A percentile compares a stretch with the other conserved stretches of the same genome.
Conservation (phyloP, 2,797 vertebrate genomes). For the Lagocephalus sceleratus region DNA sequence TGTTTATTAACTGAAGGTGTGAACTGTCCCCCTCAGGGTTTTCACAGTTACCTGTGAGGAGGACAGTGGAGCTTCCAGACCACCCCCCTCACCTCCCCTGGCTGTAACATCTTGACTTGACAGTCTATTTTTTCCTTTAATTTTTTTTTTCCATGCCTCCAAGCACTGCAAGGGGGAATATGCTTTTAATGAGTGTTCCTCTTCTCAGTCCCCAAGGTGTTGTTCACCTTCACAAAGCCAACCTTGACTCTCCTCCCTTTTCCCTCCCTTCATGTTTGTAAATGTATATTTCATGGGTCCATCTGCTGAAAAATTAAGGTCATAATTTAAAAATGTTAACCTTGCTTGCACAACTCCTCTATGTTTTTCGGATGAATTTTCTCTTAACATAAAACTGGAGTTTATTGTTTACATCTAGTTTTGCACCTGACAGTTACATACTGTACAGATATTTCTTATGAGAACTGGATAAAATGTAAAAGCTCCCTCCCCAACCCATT, state of each 20-base stretch:
- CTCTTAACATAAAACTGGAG: too few relatives aligned
- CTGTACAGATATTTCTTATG: too few relatives aligned
- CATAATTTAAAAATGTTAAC: too few relatives aligned
- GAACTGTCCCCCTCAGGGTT: slow-evolving; percentile 57
- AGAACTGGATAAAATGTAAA: too few relatives aligned
- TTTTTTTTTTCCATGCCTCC: slow-evolving; percentile 29
- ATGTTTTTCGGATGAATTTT: too few relatives aligned
- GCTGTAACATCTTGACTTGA: slow-evolving; percentile 44
- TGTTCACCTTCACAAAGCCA: slow-evolving; percentile 64
- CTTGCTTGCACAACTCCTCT: too few relatives aligned
- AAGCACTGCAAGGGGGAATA: slow-evolving; percentile 49
- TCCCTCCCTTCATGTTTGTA: slow-evolving; percentile 25
- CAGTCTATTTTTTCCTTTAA: slow-evolving; percentile 24
- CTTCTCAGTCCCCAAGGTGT: slow-evolving; percentile 42
- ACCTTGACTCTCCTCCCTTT: slow-evolving; percentile 7
- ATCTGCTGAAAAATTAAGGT: too few relatives aligned
- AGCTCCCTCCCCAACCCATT: too few relatives aligned
- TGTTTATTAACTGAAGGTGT: slow-evolving; percentile 72
- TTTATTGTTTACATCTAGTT: too few relatives aligned
- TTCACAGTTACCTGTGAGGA: slow-evolving; percentile 72
- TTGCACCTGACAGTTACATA: too few relatives aligned
- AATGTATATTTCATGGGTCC: slow-evolving; percentile 47
- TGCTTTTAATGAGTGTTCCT: slow-evolving; percentile 61
- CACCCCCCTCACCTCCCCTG: slow-evolving; percentile 38
- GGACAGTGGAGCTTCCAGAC: slow-evolving; percentile 33